Evolutionary conservation across 2,888 invertebrate species (phyloP).

Genomic region (Hesperia comma): DNA sequence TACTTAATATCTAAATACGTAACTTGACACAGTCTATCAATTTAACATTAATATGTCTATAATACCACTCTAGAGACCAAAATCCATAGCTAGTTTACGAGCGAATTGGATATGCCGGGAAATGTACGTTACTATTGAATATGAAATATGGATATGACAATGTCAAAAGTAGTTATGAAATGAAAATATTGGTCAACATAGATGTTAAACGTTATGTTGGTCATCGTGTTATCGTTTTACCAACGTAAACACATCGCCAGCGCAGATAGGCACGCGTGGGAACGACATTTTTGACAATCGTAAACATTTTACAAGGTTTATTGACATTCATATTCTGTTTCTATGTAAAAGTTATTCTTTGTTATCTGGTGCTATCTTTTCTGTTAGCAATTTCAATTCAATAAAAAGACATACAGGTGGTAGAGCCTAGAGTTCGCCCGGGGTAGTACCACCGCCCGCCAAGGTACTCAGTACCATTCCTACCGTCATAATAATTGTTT

Average conservation of each 20-base stretch:
- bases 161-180: conserved; percentile 17
- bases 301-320: conserved; percentile 45
- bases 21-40: no score
- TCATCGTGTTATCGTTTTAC: conserved; percentile 25
- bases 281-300: conserved; percentile 47
- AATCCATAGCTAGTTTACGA: not conserved
- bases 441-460: no score
- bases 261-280: conserved; percentile 46
- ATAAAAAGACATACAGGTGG: no score
- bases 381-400: no score
- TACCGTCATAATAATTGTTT: no score
- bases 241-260: conserved; percentile 42
- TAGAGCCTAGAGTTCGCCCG: no score
- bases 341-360: not conserved
- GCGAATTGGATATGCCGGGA: conserved; percentile 2
- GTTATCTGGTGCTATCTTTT: no score
- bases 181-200: conserved; percentile 31
- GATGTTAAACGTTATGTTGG: conserved; percentile 25
- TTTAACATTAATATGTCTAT: no score
- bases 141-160: conserved; percentile 10
- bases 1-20: no score
- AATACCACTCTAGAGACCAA: not conserved
- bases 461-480: no score
- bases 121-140: not conserved
- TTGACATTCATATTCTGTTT: conserved; percentile 38